Percentiles rank a stretch among this genome's conserved stretches.
These are phyloP conservation scores for Oligia latruncula DNA, from an alignment of 2,888 invertebrate species.

Conservation along the genomic window DNA sequence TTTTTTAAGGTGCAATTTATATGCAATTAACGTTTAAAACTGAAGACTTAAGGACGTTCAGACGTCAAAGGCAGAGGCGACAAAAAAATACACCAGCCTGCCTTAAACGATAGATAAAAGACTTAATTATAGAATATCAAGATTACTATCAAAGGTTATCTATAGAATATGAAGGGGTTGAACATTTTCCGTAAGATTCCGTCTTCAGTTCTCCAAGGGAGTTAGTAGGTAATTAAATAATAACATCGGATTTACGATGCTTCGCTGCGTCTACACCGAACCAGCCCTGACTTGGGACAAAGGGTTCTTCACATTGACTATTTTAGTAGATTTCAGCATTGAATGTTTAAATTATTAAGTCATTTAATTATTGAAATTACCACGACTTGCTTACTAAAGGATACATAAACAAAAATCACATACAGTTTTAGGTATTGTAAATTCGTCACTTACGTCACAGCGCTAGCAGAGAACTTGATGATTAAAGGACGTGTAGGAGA, in stretches of 20 bases:
- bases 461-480: no score
- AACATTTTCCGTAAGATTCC: slow-evolving; percentile 22
- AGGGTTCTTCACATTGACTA: slow-evolving; percentile 15
- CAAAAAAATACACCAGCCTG: neutral
- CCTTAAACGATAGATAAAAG: neutral
- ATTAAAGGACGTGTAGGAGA: no score
- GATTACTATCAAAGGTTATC: neutral
- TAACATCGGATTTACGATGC: slow-evolving; percentile 58
- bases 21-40: neutral
- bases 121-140: no score
- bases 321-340: neutral
- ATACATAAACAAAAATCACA: no score
- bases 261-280: slow-evolving; percentile 45
- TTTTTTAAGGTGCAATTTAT: no score
- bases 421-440: no score
- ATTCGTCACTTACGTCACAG: no score
- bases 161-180: slow-evolving; percentile 2
- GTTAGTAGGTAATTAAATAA: slow-evolving; percentile 64
- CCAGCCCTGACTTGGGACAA: slow-evolving; percentile 12
- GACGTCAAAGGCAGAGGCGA: neutral
- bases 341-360: neutral
- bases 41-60: neutral
- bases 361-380: no score
- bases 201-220: slow-evolving; percentile 44
- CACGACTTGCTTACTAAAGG: no score